These are phyloP conservation scores for Volucella bombylans DNA, from an alignment of 2,888 invertebrate species.

Conservation along the genomic window DNA sequence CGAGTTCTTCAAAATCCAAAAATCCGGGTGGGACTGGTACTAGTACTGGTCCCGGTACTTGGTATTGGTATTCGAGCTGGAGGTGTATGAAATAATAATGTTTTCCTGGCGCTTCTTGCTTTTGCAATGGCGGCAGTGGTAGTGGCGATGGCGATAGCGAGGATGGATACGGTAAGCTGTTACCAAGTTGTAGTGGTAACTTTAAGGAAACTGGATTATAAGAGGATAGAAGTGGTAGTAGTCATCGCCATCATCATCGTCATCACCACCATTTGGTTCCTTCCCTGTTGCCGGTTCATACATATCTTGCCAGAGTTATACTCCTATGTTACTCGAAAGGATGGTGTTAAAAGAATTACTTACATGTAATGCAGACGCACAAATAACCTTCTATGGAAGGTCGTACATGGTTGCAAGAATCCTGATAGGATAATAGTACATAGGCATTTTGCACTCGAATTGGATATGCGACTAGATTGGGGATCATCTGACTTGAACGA, in stretches of 20 bases:
- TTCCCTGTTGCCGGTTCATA: too few species aligned
- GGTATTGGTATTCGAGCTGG: slow-evolving; percentile 8
- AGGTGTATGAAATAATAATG: slow-evolving; percentile 70
- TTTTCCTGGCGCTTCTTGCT: slow-evolving; percentile 67
- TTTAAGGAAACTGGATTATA: slow-evolving; percentile 70
- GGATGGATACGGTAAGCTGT: too few species aligned
- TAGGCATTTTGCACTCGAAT: slow-evolving; percentile 68
- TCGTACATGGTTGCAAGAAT: slow-evolving; percentile 65
- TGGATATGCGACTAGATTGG: slow-evolving; percentile 39
- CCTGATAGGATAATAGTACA: slow-evolving; percentile 59
- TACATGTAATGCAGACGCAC: slow-evolving; percentile 27
- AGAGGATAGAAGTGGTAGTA: slow-evolving; percentile 60
- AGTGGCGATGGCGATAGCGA: slow-evolving; percentile 30
- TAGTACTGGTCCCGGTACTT: not conserved
- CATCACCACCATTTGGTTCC: too few species aligned
- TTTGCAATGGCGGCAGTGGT: slow-evolving; percentile 24
- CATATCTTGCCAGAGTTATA: too few species aligned
- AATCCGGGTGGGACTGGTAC: slow-evolving; percentile 22
- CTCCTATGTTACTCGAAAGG: not conserved
- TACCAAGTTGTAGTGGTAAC: slow-evolving; percentile 37
- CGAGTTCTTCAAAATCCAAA: slow-evolving; percentile 41
- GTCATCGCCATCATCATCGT: not conserved
- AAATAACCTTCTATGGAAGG: slow-evolving; percentile 8
- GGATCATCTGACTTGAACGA: slow-evolving; percentile 64
- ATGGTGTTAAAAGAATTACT: slow-evolving; percentile 39